A percentile compares a stretch with the other conserved stretches of the same genome.
Evolutionary conservation across 2,888 invertebrate genomes (phyloP).

Genomic region (Gibbula magus): DNA sequence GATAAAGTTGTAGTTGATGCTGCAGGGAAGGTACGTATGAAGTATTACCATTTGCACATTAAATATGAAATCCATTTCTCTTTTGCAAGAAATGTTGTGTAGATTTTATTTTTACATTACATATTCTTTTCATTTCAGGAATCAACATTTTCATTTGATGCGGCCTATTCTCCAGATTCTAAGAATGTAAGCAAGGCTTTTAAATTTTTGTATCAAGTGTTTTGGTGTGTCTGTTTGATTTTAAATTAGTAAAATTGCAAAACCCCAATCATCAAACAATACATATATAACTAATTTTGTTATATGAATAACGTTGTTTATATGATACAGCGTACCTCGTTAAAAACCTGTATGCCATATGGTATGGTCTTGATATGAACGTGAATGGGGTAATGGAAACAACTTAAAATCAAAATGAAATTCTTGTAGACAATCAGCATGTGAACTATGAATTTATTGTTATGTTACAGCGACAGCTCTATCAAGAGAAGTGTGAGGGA

Average conservation of each 20-base stretch:
- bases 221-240: no score
- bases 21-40: constrained; percentile 59
- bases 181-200: constrained; percentile 60
- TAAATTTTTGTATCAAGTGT: not conserved
- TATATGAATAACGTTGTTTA: no score
- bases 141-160: constrained; percentile 65
- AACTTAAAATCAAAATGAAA: no score
- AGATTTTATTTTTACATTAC: not conserved
- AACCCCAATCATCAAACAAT: no score
- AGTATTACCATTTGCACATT: no score
- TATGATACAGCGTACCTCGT: no score
- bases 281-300: no score
- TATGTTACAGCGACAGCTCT: constrained; percentile 59
- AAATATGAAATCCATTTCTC: not conserved
- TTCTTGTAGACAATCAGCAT: no score
- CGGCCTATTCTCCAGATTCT: constrained; percentile 59
- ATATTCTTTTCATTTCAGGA: constrained; percentile 52
- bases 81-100: not conserved
- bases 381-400: no score
- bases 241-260: no score
- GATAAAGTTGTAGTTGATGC: constrained; percentile 61
- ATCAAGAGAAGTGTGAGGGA: constrained; percentile 63
- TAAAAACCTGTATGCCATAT: no score
- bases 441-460: not conserved
- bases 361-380: no score